Percentiles rank a stretch among this genome's conserved stretches.
Evolutionary conservation across 2,797 vertebrate species (phyloP).

Genomic region (Centroberyx gerrardi): DNA sequence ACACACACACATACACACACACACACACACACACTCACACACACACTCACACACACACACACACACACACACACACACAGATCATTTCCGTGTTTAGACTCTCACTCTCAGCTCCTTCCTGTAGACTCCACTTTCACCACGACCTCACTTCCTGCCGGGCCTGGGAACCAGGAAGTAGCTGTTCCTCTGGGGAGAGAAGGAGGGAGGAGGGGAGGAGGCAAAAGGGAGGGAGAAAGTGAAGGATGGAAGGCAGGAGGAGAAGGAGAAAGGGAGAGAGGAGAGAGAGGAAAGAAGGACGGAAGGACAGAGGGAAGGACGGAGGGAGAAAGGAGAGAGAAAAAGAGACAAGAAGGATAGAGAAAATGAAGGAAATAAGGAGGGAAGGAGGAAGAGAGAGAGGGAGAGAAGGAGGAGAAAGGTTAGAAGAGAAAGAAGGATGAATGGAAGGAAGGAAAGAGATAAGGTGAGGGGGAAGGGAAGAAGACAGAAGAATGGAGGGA

Average conservation of each 20-base stretch:
- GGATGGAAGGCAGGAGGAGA: neutral
- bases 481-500: neutral
- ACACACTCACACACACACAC: slow-evolving; percentile 25
- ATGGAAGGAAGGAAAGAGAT: neutral
- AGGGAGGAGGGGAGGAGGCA: neutral
- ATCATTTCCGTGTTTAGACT: neutral
- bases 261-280: neutral
- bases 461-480: neutral
- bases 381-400: neutral
- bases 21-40: slow-evolving; percentile 26
- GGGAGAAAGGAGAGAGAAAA: neutral
- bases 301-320: neutral
- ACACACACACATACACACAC: slow-evolving; percentile 9
- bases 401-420: too few species aligned
- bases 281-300: neutral
- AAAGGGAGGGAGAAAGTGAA: too few species aligned
- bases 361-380: neutral
- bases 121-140: slow-evolving; percentile 52
- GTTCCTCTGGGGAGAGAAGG: slow-evolving; percentile 7
- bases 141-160: slow-evolving; percentile 73
- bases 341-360: neutral
- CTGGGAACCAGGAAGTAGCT: slow-evolving; percentile 68
- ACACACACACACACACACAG: neutral
- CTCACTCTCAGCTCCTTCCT: slow-evolving; percentile 34
- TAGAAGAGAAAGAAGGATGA: neutral